These are phyloP conservation scores for Charina bottae DNA, from an alignment of 2,113 vertebrate species.

Conservation along the genomic window DNA sequence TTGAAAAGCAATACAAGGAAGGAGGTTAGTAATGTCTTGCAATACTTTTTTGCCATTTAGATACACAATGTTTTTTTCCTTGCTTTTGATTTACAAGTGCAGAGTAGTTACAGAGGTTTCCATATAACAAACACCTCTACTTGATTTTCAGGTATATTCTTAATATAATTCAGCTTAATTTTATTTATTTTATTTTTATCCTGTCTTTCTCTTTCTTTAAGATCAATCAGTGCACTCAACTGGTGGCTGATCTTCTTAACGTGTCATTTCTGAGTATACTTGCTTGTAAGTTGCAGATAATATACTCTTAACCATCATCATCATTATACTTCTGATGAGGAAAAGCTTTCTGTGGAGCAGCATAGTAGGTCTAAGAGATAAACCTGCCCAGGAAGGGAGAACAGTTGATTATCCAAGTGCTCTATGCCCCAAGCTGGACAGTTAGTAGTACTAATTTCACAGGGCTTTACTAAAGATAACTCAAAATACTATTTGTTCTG, in stretches of 20 bases:
- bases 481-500: not conserved
- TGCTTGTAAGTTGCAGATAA: not conserved
- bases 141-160: not conserved
- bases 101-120: not conserved
- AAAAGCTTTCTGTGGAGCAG: not conserved
- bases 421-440: not conserved
- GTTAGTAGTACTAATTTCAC: not conserved
- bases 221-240: not conserved
- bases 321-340: not conserved
- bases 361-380: not conserved
- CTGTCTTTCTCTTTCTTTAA: conserved; percentile 1
- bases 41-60: not conserved
- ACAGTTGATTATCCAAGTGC: not conserved
- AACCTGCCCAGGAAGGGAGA: not conserved
- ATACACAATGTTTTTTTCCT: too few relatives aligned
- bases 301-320: not conserved
- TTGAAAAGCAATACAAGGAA: not conserved
- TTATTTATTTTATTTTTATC: not conserved
- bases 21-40: not conserved
- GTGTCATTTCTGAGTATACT: not conserved
- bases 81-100: not conserved
- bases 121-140: not conserved
- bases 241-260: conserved; percentile 14
- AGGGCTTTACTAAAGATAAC: not conserved
- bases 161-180: not conserved